These are phyloP conservation scores for Saturnia japonica DNA, from an alignment of 2,888 invertebrate species.

Conservation along the genomic window DNA sequence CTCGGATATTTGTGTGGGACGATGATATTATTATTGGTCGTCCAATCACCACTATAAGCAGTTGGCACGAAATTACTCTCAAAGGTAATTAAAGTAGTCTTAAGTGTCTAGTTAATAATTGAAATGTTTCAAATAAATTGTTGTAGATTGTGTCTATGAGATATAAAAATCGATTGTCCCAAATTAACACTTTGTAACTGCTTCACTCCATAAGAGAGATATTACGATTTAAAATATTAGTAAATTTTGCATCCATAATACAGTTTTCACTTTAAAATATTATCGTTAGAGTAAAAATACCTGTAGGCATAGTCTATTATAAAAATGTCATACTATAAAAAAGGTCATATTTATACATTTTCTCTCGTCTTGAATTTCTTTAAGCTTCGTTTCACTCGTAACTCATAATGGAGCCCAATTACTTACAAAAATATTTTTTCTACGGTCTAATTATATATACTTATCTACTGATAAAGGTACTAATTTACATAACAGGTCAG, in stretches of 20 bases:
- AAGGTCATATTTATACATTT: not conserved
- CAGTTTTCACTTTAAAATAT: constrained; percentile 6
- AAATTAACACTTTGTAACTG: not conserved
- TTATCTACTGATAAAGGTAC: too few species aligned
- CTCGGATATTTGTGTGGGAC: not conserved
- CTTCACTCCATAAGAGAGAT: not conserved
- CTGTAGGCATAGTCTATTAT: not conserved
- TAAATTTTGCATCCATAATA: not conserved
- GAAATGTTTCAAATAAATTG: not conserved
- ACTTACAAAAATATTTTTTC: not conserved
- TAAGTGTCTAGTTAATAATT: not conserved
- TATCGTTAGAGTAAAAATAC: not conserved
- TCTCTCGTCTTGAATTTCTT: not conserved
- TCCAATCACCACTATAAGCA: not conserved
- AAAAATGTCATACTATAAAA: not conserved
- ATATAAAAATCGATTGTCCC: not conserved
- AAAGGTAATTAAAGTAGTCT: not conserved
- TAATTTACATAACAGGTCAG: too few species aligned
- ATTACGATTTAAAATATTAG: not conserved
- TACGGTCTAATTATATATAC: too few species aligned
- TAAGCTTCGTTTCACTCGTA: not conserved
- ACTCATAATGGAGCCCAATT: not conserved
- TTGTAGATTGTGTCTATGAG: not conserved
- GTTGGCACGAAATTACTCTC: not conserved
- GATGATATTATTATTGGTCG: not conserved